Evolutionary conservation across 2,113 vertebrate genomes (phyloP).

Genomic region (Oncorhynchus gorbuscha): DNA sequence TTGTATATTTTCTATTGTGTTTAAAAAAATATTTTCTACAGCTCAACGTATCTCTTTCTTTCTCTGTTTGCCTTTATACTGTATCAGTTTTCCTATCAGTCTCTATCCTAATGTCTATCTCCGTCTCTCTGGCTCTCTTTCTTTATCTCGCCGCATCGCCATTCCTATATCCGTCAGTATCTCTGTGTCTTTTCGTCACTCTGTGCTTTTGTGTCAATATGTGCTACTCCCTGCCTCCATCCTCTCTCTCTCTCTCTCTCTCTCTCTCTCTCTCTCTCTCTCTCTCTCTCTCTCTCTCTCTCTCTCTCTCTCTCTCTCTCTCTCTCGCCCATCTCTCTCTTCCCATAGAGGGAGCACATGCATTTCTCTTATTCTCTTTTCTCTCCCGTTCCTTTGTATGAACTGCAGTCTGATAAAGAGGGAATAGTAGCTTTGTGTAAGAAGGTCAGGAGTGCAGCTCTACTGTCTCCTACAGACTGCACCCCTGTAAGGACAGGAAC

Average conservation of each 20-base stretch:
- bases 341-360: constrained; percentile 21
- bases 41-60: neutral
- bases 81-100: no score
- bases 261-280: no score
- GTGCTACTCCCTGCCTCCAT: constrained; percentile 40
- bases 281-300: no score
- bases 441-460: constrained; percentile 59
- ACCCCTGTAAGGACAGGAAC: constrained; percentile 34
- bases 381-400: constrained; percentile 45
- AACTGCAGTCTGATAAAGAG: constrained; percentile 42
- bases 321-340: no score
- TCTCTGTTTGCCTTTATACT: neutral
- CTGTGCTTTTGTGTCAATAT: constrained; percentile 34
- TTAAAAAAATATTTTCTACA: constrained; percentile 1
- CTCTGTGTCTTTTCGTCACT: constrained; percentile 26
- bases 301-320: no score
- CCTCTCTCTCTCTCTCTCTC: neutral
- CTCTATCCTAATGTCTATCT: constrained; percentile 44
- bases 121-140: constrained; percentile 14
- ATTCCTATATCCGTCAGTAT: constrained; percentile 24
- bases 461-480: constrained; percentile 56
- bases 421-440: constrained; percentile 55
- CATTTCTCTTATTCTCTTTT: constrained; percentile 46
- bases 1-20: neutral
- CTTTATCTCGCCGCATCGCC: constrained; percentile 33